phyloP scores from a whole-genome alignment of 2,113 vertebrate species.

The Poecilia latipinna region DNA sequence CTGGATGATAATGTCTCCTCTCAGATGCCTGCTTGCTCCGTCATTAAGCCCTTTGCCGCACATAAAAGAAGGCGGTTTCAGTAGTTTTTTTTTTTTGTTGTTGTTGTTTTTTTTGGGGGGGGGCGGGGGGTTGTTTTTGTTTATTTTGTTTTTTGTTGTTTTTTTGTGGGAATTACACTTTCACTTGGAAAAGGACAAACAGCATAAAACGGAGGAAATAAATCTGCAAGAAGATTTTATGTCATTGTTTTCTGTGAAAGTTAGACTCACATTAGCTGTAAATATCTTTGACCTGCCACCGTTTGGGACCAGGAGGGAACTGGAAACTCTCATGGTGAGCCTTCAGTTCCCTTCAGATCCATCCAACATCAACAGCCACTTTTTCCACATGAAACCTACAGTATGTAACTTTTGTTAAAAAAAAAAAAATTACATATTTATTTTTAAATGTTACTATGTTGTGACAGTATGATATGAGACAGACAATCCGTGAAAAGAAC shows the following conservation, averaged over 20 bases:
- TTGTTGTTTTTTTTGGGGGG: too few relatives aligned
- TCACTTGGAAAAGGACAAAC: neutral
- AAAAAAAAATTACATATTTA: too few relatives aligned
- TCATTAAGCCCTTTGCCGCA: slow-evolving; percentile 57
- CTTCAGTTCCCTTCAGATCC: too few relatives aligned
- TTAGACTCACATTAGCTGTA: neutral
- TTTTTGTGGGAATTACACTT: slow-evolving; percentile 34
- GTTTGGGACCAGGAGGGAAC: neutral
- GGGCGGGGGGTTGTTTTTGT: too few relatives aligned
- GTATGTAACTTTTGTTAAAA: too few relatives aligned
- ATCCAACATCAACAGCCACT: too few relatives aligned
- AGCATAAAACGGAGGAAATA: slow-evolving; percentile 21
- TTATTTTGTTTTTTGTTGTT: too few relatives aligned
- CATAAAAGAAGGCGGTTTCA: slow-evolving; percentile 39
- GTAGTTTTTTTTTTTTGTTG: too few relatives aligned
- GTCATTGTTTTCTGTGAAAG: neutral
- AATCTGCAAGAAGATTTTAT: neutral
- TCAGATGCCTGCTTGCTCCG: slow-evolving; percentile 59
- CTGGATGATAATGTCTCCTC: slow-evolving; percentile 63
- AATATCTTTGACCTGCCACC: neutral
- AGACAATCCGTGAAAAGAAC: too few relatives aligned
- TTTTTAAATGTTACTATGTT: too few relatives aligned
- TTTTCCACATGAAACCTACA: too few relatives aligned
- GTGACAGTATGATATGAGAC: too few relatives aligned
- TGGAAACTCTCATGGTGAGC: neutral